Evolutionary conservation across 1,140 invertebrate genomes (phyloP), one percentile per base, ranked within the genome.

Genomic region (Ips typographus): DNA sequence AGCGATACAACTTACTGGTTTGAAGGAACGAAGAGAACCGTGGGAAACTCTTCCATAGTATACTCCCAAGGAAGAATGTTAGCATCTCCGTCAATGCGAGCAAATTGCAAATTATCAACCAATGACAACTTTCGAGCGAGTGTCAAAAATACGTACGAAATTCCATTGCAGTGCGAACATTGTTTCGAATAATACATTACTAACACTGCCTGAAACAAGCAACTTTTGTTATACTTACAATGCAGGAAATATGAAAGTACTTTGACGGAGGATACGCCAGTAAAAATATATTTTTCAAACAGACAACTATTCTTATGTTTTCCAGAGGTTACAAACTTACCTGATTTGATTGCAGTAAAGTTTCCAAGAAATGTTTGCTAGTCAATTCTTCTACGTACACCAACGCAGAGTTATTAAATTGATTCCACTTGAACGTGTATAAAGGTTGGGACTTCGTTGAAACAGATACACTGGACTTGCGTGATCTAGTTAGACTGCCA

Each of bases 1-100:
- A 22, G 22, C 22, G 22, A 8, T 51, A 51, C 22, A 56, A 75
- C 74, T 78, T 81, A 90, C 88, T 84, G 85, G 74, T 82, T 79
- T 1, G 86, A 84, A 40, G 90, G 90, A 74, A 91, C 90, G 71
- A 93, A 89, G 8, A 94, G 80, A 44, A 94, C 84, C 0, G 89
- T 86, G 4, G 92, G 92, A 82, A 89, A 92, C 40, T 81, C 83
- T 75, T 88, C 86, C 80, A 89, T 89, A 39, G 87, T 90, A 79
- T 88, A 93, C 76, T 91, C 87, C 91, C 91, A 93, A 2, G 91
- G 90, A 61, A 94, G 81, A 81, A 93, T 91, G 81, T 94, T 91
- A 1, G 84, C 83, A 73, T 91, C 88, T 8, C 89, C 91, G 81
- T 94, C 91, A n/a, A 94, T 85, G 53, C 90, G 84, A 7, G 85